These are phyloP conservation scores for Oreohelix idahoensis DNA, from an alignment of 1,140 invertebrate species.

Conservation along the genomic window DNA sequence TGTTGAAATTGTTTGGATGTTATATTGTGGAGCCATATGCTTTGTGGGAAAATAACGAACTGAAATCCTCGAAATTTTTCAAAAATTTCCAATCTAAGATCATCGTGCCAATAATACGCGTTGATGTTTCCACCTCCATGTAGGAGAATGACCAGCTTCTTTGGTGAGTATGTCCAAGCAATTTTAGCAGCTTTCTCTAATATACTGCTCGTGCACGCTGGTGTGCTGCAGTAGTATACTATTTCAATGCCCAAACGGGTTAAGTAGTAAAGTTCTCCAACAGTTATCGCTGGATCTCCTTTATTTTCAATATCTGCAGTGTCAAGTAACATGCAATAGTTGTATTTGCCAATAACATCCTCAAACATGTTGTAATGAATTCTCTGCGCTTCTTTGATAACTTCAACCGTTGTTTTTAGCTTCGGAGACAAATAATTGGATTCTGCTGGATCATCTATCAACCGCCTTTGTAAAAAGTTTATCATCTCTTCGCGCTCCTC, in stretches of 20 bases:
- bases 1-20: neutral
- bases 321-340: slow-evolving; percentile 45
- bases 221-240: slow-evolving; percentile 39
- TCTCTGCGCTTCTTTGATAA: slow-evolving; percentile 44
- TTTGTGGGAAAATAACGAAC: slow-evolving; percentile 45
- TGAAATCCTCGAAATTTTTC: slow-evolving; percentile 35
- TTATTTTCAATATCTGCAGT: slow-evolving; percentile 46
- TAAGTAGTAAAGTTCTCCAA: slow-evolving; percentile 43
- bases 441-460: neutral
- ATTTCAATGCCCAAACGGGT: slow-evolving; percentile 35
- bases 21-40: slow-evolving; percentile 33
- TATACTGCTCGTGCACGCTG: neutral
- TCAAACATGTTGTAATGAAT: slow-evolving; percentile 40
- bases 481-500: neutral
- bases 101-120: slow-evolving; percentile 34
- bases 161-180: neutral
- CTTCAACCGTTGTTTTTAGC: neutral
- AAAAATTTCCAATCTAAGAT: slow-evolving; percentile 11
- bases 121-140: slow-evolving; percentile 53
- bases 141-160: slow-evolving; percentile 40
- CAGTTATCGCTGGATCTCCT: slow-evolving; percentile 49
- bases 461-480: neutral
- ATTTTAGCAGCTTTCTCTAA: slow-evolving; percentile 3
- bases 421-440: neutral
- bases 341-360: slow-evolving; percentile 6